Conservation (phyloP, 2,888 invertebrate species). For the Tetragnatha montana region DNA sequence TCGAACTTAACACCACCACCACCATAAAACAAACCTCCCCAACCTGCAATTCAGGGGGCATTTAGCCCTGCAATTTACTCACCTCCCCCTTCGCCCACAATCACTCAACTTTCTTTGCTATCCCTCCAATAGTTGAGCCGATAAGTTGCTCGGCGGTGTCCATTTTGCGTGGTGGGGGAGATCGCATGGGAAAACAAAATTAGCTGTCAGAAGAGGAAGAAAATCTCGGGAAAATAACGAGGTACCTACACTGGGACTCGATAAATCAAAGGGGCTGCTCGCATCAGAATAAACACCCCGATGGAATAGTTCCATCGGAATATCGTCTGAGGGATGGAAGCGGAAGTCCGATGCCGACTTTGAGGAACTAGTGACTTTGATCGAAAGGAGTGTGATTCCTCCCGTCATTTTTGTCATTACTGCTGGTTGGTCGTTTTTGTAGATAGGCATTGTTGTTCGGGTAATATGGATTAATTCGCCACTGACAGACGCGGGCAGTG, state of each 20-base stretch:
- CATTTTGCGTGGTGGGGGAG: constrained; percentile 39
- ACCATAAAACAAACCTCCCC: not conserved
- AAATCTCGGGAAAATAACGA: constrained; percentile 57
- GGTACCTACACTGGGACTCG: constrained; percentile 34
- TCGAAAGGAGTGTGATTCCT: constrained; percentile 15
- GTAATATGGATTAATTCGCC: constrained; percentile 34
- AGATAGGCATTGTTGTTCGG: not conserved
- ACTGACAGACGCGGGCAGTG: constrained; percentile 24
- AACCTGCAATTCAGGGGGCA: not conserved
- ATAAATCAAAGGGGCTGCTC: constrained; percentile 50
- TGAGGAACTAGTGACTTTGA: constrained; percentile 17
- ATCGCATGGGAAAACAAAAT: constrained; percentile 39
- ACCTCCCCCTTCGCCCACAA: not conserved
- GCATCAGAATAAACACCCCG: constrained; percentile 43
- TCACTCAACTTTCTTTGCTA: constrained; percentile 34
- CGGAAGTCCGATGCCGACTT: constrained; percentile 18
- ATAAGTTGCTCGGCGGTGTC: constrained; percentile 9
- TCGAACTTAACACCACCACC: not conserved
- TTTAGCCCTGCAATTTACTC: constrained; percentile 8
- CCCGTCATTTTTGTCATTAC: constrained; percentile 42
- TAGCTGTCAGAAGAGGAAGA: constrained; percentile 49
- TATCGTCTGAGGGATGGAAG: constrained; percentile 26
- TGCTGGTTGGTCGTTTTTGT: not conserved
- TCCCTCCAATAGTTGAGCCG: constrained; percentile 27
- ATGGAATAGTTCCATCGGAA: constrained; percentile 20